Percentiles rank a stretch among this genome's conserved stretches.
These are phyloP conservation scores for Cardiocondyla obscurior DNA, from an alignment of 1,140 invertebrate species.

Conservation along the genomic window DNA sequence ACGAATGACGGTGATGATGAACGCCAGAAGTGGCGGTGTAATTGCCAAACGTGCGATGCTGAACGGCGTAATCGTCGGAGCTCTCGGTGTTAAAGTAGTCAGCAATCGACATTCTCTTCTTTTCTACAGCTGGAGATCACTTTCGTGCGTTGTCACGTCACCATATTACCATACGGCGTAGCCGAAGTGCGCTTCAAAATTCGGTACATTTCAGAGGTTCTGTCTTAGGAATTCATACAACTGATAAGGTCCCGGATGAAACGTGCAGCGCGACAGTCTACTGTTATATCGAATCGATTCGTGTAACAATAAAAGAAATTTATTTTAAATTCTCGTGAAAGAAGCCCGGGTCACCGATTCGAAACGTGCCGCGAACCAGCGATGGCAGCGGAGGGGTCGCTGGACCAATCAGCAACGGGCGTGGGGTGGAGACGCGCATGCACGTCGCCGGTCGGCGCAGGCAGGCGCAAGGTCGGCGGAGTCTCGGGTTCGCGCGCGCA, in stretches of 20 bases:
- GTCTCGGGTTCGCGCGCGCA: constrained; percentile 48
- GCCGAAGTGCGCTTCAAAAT: neutral
- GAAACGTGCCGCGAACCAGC: constrained; percentile 12
- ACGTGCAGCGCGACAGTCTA: neutral
- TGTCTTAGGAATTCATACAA: no score
- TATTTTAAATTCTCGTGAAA: no score
- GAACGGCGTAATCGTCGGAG: constrained; percentile 10
- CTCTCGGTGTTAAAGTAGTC: constrained; percentile 19
- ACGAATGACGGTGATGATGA: neutral
- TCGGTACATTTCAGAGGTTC: constrained; percentile 1
- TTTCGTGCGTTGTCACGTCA: neutral
- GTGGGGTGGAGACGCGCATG: constrained; percentile 57
- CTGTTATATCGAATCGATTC: constrained; percentile 14
- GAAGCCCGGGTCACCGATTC: neutral
- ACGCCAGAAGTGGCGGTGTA: neutral
- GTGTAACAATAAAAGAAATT: no score
- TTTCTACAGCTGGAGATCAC: neutral
- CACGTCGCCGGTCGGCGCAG: constrained; percentile 46
- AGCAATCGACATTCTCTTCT: neutral
- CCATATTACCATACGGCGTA: neutral
- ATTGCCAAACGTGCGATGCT: neutral
- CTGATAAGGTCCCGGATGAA: no score
- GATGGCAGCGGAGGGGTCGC: neutral
- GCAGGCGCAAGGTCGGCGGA: constrained; percentile 56
- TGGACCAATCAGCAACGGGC: neutral